phyloP scores from a whole-genome alignment of 2,113 vertebrate genomes.

The Meriones unguiculatus region DNA sequence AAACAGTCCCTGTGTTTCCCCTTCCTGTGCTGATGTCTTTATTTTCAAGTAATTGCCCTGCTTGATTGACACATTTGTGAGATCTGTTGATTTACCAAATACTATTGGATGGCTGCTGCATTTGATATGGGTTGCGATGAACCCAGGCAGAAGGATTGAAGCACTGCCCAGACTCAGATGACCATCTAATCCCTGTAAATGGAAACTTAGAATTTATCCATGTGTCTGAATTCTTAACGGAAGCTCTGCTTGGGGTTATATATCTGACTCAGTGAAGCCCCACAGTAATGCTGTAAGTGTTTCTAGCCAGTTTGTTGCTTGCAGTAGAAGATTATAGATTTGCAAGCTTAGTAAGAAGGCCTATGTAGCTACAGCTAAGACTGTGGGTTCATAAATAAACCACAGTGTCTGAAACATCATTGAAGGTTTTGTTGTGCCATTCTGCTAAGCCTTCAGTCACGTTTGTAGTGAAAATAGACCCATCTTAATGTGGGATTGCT shows the following conservation, averaged over 20 bases:
- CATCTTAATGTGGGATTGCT: background rate
- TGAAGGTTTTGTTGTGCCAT: background rate
- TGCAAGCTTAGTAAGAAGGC: background rate
- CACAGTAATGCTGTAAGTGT: too few species aligned
- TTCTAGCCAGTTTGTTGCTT: too few species aligned
- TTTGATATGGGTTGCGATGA: constrained; percentile 18
- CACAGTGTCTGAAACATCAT: background rate
- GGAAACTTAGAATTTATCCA: background rate
- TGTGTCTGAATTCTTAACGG: background rate
- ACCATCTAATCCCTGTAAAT: background rate
- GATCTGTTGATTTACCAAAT: background rate
- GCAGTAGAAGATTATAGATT: too few species aligned
- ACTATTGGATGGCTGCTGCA: background rate
- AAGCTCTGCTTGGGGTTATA: background rate
- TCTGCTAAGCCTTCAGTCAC: constrained; percentile 21
- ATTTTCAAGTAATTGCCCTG: background rate
- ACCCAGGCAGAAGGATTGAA: constrained; percentile 12
- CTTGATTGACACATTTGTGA: background rate
- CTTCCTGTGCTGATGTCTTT: background rate
- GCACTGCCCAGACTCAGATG: background rate
- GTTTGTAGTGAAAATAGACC: background rate
- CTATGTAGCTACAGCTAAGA: background rate
- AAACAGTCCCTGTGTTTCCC: background rate
- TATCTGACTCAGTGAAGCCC: background rate
- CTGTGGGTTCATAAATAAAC: background rate